These are phyloP conservation scores for Limnodromus scolopaceus DNA, from an alignment of 2,797 vertebrate genomes.

Conservation along the genomic window DNA sequence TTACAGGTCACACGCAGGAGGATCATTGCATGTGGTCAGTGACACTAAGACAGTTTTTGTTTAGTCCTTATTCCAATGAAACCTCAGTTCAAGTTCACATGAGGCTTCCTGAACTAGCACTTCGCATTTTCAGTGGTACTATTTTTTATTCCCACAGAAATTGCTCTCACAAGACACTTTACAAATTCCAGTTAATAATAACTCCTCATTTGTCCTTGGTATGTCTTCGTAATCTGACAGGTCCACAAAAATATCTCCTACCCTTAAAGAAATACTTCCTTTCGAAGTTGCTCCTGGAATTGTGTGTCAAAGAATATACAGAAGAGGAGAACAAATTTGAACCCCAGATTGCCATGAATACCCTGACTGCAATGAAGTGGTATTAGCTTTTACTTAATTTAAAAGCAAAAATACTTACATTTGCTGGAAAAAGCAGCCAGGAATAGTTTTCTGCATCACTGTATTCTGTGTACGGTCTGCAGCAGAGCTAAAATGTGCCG, in stretches of 20 bases:
- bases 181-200: neutral
- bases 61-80: neutral
- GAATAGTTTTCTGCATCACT: neutral
- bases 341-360: neutral
- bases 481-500: neutral
- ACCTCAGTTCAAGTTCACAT: neutral
- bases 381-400: neutral
- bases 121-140: fast-evolving
- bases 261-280: neutral
- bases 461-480: neutral
- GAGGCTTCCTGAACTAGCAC: neutral
- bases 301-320: neutral
- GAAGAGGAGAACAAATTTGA: neutral
- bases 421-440: slow-evolving; percentile 28
- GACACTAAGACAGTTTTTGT: neutral
- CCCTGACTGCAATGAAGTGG: neutral
- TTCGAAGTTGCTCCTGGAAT: neutral
- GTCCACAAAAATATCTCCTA: neutral
- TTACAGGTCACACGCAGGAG: neutral
- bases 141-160: neutral
- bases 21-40: neutral
- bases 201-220: neutral
- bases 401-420: slow-evolving; percentile 62
- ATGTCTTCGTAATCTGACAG: neutral
- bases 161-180: neutral